A percentile compares a stretch with the other conserved stretches of the same genome.
phyloP scores from a whole-genome alignment of 2,797 vertebrate genomes.

The Prionace glauca region DNA sequence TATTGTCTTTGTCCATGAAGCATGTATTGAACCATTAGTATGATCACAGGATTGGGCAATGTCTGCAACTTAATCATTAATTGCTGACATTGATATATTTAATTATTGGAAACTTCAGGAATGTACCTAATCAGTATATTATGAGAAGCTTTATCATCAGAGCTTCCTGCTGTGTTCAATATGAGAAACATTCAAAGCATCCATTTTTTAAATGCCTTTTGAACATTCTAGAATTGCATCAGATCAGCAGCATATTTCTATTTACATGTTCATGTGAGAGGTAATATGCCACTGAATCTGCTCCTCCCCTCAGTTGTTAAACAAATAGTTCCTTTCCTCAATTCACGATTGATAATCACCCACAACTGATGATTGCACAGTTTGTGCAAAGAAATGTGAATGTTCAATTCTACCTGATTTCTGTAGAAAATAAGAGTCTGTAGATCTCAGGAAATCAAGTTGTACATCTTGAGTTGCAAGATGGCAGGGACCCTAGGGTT shows the following conservation, averaged over 20 bases:
- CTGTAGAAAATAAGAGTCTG: neutral
- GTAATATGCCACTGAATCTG: too few species aligned
- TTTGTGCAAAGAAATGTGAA: too few species aligned
- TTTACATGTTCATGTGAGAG: too few species aligned
- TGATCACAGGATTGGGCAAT: neutral
- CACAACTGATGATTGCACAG: too few species aligned
- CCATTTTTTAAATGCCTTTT: neutral
- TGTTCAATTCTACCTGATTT: too few species aligned
- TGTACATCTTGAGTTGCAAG: neutral
- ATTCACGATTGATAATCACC: too few species aligned
- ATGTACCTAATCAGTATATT: neutral
- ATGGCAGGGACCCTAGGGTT: neutral
- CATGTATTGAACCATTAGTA: neutral
- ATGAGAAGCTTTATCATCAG: neutral
- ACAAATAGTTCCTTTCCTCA: too few species aligned
- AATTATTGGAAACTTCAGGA: neutral
- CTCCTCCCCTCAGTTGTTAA: too few species aligned
- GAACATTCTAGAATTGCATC: too few species aligned
- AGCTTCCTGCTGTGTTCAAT: too few species aligned
- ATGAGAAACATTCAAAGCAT: neutral
- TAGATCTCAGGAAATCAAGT: neutral
- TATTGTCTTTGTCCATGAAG: neutral
- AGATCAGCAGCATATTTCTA: too few species aligned
- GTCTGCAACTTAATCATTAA: neutral
- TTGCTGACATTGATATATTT: neutral